Percentiles rank a stretch among this genome's conserved stretches.
phyloP scores from a whole-genome alignment of 2,888 invertebrate species.

The Cryptocheilus praepositus region DNA sequence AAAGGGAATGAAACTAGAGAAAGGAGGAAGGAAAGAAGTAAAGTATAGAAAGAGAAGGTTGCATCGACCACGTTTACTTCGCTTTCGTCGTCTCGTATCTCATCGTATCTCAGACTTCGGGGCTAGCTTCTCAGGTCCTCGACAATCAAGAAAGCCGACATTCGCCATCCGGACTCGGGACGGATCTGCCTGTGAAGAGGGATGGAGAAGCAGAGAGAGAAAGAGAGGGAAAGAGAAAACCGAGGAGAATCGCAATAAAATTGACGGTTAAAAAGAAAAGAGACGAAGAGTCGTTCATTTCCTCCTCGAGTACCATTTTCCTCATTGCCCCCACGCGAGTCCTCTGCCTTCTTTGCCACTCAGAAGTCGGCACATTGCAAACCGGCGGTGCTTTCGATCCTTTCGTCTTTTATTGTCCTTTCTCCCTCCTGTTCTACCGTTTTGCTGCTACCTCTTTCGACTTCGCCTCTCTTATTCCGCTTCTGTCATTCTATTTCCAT shows the following conservation, averaged over 20 bases:
- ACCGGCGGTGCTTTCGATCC: neutral
- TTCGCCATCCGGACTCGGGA: conserved; percentile 25
- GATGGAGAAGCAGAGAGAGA: no score
- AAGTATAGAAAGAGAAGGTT: conserved; percentile 8
- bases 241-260: conserved; percentile 55
- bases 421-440: neutral
- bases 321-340: neutral
- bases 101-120: conserved; percentile 29
- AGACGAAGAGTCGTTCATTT: conserved; percentile 60
- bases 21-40: neutral
- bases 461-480: neutral
- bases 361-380: neutral
- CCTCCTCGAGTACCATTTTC: conserved; percentile 35
- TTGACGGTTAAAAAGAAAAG: conserved; percentile 54
- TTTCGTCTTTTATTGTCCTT: neutral
- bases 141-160: conserved; percentile 41
- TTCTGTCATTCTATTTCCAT: no score
- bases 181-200: conserved; percentile 26
- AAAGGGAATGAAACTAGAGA: conserved; percentile 4
- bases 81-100: conserved; percentile 27
- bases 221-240: neutral
- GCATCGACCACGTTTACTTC: conserved; percentile 44
- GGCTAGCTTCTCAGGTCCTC: conserved; percentile 21
- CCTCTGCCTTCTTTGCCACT: neutral
- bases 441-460: neutral